Conservation (phyloP, 1,140 invertebrate genomes). For the Pogonomyrmex barbatus region DNA sequence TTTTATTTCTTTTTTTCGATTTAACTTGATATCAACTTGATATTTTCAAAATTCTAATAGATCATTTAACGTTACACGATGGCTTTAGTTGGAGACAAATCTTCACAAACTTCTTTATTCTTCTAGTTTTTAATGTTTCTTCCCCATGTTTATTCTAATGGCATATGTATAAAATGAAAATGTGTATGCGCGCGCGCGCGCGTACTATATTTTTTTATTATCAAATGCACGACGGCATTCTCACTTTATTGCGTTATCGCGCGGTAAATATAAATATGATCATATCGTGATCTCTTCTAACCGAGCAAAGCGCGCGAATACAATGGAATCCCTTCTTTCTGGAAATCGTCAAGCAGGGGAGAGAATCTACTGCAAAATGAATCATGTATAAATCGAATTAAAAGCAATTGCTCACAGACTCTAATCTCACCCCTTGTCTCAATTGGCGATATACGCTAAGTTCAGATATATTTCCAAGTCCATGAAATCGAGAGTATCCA, state of each 20-base stretch:
- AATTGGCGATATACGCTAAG: slow-evolving; percentile 15
- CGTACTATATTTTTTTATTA: no score
- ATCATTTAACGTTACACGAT: background rate
- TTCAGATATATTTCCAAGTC: slow-evolving; percentile 39
- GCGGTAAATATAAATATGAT: background rate
- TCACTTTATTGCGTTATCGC: background rate
- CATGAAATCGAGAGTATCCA: slow-evolving; percentile 26
- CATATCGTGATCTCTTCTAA: background rate
- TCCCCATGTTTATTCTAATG: background rate
- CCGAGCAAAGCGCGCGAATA: background rate
- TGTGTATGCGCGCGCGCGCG: background rate
- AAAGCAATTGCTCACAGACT: no score
- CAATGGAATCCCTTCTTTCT: background rate
- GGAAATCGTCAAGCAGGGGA: background rate
- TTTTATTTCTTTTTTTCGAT: background rate
- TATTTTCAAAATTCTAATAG: background rate
- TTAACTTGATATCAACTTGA: background rate
- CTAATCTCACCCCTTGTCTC: background rate
- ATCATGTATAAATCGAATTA: background rate
- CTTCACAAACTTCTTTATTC: background rate
- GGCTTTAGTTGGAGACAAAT: background rate
- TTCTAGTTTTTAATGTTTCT: background rate
- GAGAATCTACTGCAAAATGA: background rate
- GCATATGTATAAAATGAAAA: background rate
- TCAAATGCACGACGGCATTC: no score